Percentiles rank a stretch among this genome's conserved stretches.
phyloP scores from a whole-genome alignment of 2,113 vertebrate genomes.

The Macheiramphus alcinus region DNA sequence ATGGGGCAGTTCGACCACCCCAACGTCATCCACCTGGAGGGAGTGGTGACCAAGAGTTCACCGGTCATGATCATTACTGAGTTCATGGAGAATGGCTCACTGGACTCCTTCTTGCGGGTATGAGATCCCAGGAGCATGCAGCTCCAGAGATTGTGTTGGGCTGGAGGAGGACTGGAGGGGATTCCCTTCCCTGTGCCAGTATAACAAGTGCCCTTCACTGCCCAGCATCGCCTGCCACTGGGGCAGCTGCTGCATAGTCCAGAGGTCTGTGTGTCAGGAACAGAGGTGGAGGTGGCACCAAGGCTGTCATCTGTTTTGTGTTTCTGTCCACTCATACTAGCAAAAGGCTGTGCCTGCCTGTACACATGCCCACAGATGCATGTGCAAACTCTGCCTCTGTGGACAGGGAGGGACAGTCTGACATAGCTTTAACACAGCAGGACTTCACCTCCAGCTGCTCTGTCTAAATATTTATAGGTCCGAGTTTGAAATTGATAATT shows the following conservation, averaged over 20 bases:
- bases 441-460: not conserved
- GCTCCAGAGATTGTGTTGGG: not conserved
- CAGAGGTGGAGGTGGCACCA: not conserved
- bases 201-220: not conserved
- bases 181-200: not conserved
- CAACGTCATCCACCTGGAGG: slow-evolving; percentile 95
- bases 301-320: not conserved
- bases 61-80: slow-evolving; percentile 97
- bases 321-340: not conserved
- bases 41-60: slow-evolving; percentile 92
- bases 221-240: not conserved
- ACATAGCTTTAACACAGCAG: not conserved
- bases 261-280: not conserved
- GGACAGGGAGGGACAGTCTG: not conserved
- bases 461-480: not conserved
- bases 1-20: slow-evolving; percentile 98
- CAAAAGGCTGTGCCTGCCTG: not conserved
- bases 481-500: not conserved
- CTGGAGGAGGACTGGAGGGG: not conserved
- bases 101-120: slow-evolving; percentile 96
- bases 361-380: not conserved
- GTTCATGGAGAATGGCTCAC: slow-evolving; percentile 97
- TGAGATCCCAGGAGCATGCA: not conserved
- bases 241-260: not conserved
- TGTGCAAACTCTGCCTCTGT: not conserved